Conservation (phyloP, 2,113 vertebrate genomes). For the Strigops habroptila region DNA sequence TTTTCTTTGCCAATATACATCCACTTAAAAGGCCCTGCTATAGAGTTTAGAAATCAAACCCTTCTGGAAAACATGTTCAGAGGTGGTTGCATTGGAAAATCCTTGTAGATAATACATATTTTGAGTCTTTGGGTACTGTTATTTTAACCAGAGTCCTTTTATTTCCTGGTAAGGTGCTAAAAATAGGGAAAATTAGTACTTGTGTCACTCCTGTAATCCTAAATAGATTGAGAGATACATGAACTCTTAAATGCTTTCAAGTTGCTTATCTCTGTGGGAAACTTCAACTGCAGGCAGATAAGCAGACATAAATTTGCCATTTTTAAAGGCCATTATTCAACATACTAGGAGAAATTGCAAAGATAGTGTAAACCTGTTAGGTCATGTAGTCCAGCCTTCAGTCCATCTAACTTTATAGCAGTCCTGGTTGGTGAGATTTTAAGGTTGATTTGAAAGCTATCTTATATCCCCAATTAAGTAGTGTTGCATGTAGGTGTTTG, state of each 20-base stretch:
- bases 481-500: background rate
- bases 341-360: background rate
- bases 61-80: background rate
- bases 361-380: background rate
- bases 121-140: background rate
- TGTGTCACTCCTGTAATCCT: background rate
- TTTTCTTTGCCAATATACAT: background rate
- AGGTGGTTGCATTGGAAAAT: background rate
- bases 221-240: background rate
- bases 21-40: background rate
- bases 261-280: background rate
- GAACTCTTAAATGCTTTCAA: background rate
- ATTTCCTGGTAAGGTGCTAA: background rate
- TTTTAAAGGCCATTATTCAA: background rate
- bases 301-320: background rate
- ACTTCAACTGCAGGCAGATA: background rate
- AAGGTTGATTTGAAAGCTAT: background rate
- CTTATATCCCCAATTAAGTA: background rate
- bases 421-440: background rate
- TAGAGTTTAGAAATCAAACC: background rate
- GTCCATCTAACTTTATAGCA: background rate
- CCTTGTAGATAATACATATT: background rate
- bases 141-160: background rate
- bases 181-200: background rate
- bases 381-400: background rate